Conservation (phyloP, 2,797 vertebrate genomes). For the Dendrocincla fuliginosa region DNA sequence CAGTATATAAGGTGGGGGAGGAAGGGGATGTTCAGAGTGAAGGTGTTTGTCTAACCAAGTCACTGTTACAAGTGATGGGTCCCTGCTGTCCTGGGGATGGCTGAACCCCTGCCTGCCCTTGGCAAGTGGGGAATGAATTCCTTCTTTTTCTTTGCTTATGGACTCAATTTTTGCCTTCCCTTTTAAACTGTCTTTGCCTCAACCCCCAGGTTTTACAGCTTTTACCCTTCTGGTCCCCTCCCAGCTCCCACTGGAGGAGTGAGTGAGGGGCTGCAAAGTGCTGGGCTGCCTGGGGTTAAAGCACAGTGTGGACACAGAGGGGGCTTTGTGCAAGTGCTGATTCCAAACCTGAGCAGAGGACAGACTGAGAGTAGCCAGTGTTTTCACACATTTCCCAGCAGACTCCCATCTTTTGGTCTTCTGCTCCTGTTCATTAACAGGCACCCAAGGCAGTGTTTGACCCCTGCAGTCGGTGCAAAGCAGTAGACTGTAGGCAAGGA, state of each 20-base stretch:
- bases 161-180: not conserved
- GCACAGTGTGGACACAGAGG: not conserved
- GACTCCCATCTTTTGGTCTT: not conserved
- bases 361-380: not conserved
- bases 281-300: not conserved
- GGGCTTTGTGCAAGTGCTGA: not conserved
- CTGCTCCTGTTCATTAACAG: not conserved
- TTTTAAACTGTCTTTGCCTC: not conserved
- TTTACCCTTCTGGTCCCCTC: not conserved
- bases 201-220: not conserved
- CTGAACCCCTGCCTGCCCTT: not conserved
- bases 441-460: not conserved
- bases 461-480: not conserved
- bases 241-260: not conserved
- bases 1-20: not conserved
- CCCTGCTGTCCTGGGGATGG: not conserved
- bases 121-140: not conserved
- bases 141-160: not conserved
- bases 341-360: not conserved
- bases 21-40: not conserved
- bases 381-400: not conserved
- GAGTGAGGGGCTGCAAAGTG: rapidly evolving
- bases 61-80: rapidly evolving
- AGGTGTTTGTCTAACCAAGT: not conserved
- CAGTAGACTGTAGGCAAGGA: not conserved